Conservation (phyloP, 2,888 invertebrate species). For the Drosophila pullipes region DNA sequence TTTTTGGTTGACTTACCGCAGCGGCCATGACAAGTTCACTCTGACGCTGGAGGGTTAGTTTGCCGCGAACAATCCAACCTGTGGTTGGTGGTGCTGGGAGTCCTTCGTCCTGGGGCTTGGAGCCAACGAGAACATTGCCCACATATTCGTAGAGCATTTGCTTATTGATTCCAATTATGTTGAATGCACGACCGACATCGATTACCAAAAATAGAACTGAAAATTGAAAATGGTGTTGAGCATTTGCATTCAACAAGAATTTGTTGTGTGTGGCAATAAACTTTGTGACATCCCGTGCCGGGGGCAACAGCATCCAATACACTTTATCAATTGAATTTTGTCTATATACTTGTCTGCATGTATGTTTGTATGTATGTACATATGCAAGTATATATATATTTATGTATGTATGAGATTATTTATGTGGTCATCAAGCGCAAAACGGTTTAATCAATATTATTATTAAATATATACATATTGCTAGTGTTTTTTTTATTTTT, state of each 20-base stretch:
- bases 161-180: slow-evolving; percentile 84
- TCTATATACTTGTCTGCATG: slow-evolving; percentile 41
- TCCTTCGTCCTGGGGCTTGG: slow-evolving; percentile 84
- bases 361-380: slow-evolving; percentile 5
- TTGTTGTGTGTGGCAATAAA: slow-evolving; percentile 58
- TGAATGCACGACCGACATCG: slow-evolving; percentile 81
- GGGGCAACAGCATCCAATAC: slow-evolving; percentile 67
- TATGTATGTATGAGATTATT: slow-evolving; percentile 44
- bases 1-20: slow-evolving; percentile 79
- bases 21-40: slow-evolving; percentile 82
- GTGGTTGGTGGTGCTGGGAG: slow-evolving; percentile 83
- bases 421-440: slow-evolving; percentile 41
- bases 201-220: slow-evolving; percentile 80
- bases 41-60: slow-evolving; percentile 83
- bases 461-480: slow-evolving; percentile 27
- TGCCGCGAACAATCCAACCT: slow-evolving; percentile 85
- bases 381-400: slow-evolving; percentile 12
- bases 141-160: slow-evolving; percentile 86
- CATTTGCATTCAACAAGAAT: slow-evolving; percentile 41
- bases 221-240: slow-evolving; percentile 44
- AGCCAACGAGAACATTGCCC: slow-evolving; percentile 84
- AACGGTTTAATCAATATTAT: slow-evolving; percentile 52
- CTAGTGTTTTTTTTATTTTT: slow-evolving; percentile 6
- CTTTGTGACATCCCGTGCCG: slow-evolving; percentile 40
- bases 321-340: slow-evolving; percentile 73